Base-by-base conservation (phyloP, 1,140 invertebrate genomes). In the Drosophila repletoides region DNA sequence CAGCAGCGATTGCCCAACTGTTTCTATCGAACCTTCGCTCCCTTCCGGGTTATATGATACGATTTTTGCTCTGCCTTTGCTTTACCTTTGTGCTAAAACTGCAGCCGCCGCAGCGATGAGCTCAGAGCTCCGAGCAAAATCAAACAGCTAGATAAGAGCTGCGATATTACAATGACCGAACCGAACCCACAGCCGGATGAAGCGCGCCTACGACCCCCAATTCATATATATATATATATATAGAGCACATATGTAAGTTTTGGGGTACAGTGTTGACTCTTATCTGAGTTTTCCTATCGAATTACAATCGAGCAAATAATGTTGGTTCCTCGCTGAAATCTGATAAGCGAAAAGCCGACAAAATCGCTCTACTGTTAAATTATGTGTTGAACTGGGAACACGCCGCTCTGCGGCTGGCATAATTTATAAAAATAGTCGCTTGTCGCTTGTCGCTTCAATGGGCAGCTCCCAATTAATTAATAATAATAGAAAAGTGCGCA, bases 281-380 rank as follows among this genome's bases (percentile, higher is more conserved):
- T 84, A 84, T 84, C 80, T 56, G 31, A 10, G 34, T 58, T 56
- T 58, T 61, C 86, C 43, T 75, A 84, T 84, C 79, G 63, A 86
- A 72, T 67, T 73, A 65, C 71, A 70, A 52, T 51, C 46, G 56
- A 28, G 48, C 53, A 40, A 56, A 53, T 59, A 31, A 4, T 9
- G 26, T 2, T 15, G 12, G n/a, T 49, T 59, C 55, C n/a, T n/a
- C 41, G 26, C 43, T 55, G 58, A 74, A 65, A 84, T 79, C 80
- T 75, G 79, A 84, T 84, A 79, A 59, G 36, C 36, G 21, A 26
- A n/a, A 22, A 14, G 9, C 79, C 79, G 64, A 65, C 80, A 69
- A 86, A 84, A 86, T 86, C 79, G 79, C 10, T 84, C 75, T 84
- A 75, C 66, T 84, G 79, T 84, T 84, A 84, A 84, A 84, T 84